Evolutionary conservation across 2,888 invertebrate genomes (phyloP).

Genomic region (Brenthis ino): DNA sequence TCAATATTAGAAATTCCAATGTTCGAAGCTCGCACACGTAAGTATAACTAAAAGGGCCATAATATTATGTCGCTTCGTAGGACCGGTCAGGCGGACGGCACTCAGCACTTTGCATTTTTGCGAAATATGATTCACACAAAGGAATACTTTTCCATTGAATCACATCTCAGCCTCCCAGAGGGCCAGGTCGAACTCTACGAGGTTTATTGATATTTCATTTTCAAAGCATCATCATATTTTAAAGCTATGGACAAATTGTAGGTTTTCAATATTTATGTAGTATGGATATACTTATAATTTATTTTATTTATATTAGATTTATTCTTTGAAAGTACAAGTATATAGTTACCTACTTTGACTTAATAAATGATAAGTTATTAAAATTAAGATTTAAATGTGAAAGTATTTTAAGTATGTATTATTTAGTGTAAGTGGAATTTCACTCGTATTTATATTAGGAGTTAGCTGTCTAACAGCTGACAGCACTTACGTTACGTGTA

Average conservation of each 20-base stretch:
- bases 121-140: slow-evolving; percentile 60
- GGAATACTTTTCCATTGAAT: slow-evolving; percentile 67
- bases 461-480: background rate
- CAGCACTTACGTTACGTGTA: background rate
- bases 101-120: slow-evolving; percentile 52
- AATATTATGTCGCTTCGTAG: background rate
- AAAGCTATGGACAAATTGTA: too few relatives aligned
- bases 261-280: too few relatives aligned
- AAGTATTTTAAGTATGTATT: background rate
- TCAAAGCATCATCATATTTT: too few relatives aligned
- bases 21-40: background rate
- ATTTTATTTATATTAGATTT: too few relatives aligned
- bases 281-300: too few relatives aligned
- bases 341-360: too few relatives aligned
- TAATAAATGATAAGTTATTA: too few relatives aligned
- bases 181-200: too few relatives aligned
- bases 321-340: too few relatives aligned
- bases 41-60: background rate
- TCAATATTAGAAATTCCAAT: background rate
- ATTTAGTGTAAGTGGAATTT: background rate
- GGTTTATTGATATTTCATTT: too few relatives aligned
- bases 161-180: slow-evolving; percentile 41
- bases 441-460: background rate
- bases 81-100: slow-evolving; percentile 39
- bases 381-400: background rate